A percentile compares a stretch with the other conserved stretches of the same genome.
These are phyloP conservation scores for Ischnura elegans DNA, from an alignment of 2,888 invertebrate species.

Conservation along the genomic window DNA sequence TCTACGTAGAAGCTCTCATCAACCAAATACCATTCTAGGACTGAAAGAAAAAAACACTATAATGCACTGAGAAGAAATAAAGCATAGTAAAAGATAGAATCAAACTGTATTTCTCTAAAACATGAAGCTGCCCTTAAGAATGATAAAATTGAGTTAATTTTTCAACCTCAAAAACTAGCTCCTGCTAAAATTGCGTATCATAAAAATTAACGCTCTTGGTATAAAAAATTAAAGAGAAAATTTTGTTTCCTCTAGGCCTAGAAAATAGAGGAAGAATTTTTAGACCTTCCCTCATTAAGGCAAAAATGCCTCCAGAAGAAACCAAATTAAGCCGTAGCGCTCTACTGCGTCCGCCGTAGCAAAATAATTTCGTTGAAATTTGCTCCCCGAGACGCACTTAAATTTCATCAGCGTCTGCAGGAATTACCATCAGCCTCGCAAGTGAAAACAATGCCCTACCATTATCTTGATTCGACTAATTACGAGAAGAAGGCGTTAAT, in stretches of 20 bases:
- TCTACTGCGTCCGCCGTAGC: neutral
- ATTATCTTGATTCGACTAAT: neutral
- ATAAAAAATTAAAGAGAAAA: neutral
- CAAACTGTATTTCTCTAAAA: neutral
- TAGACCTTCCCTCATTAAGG: neutral
- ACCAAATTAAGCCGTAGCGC: neutral
- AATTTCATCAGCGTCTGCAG: neutral
- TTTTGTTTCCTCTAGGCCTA: neutral
- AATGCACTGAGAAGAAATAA: no score
- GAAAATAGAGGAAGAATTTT: neutral
- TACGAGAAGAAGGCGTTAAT: neutral
- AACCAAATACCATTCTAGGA: no score
- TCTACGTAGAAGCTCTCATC: no score
- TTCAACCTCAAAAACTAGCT: neutral
- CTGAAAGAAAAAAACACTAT: no score
- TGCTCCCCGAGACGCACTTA: neutral
- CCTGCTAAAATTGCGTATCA: neutral
- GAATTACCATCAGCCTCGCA: neutral
- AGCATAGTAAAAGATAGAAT: no score
- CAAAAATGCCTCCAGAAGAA: neutral
- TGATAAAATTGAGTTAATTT: neutral
- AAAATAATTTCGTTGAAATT: neutral
- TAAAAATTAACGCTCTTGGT: neutral
- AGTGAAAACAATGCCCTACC: neutral
- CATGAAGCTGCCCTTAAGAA: neutral